These are phyloP conservation scores for Netelia melanura DNA, from an alignment of 2,888 invertebrate genomes.

Conservation along the genomic window DNA sequence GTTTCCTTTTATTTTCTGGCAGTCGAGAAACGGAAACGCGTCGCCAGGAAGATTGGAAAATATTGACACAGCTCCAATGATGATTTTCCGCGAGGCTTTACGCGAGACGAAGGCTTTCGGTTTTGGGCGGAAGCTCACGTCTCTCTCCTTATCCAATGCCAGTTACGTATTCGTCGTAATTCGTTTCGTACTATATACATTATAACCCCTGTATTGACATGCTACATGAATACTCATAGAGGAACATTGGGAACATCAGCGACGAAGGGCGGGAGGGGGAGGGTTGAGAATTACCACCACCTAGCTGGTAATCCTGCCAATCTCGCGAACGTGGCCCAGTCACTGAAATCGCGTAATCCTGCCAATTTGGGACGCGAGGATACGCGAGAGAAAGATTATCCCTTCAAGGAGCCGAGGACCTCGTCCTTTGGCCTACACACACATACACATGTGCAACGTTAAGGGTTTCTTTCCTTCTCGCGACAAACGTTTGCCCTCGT, in stretches of 20 bases:
- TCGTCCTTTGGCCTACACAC: constrained; percentile 16
- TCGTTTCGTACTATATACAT: constrained; percentile 3
- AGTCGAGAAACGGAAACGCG: not conserved
- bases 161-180: constrained; percentile 48
- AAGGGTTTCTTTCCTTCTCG: constrained; percentile 60
- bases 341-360: constrained; percentile 80
- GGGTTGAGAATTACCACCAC: constrained; percentile 68
- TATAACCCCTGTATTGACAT: constrained; percentile 43
- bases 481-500: constrained; percentile 29
- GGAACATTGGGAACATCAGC: not conserved
- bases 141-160: not conserved
- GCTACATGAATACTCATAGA: constrained; percentile 35
- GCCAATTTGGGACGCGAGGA: constrained; percentile 80
- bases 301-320: constrained; percentile 81
- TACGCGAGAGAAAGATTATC: constrained; percentile 68
- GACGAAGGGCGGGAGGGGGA: constrained; percentile 52
- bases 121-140: not conserved
- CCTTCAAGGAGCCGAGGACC: constrained; percentile 45
- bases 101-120: not conserved
- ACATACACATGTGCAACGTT: constrained; percentile 44
- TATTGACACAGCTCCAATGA: constrained; percentile 32
- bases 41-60: constrained; percentile 26
- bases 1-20: not conserved
- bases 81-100: constrained; percentile 11
- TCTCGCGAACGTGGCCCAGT: constrained; percentile 81